These are phyloP conservation scores for Aythya baeri DNA, from an alignment of 2,113 vertebrate species.

Conservation along the genomic window DNA sequence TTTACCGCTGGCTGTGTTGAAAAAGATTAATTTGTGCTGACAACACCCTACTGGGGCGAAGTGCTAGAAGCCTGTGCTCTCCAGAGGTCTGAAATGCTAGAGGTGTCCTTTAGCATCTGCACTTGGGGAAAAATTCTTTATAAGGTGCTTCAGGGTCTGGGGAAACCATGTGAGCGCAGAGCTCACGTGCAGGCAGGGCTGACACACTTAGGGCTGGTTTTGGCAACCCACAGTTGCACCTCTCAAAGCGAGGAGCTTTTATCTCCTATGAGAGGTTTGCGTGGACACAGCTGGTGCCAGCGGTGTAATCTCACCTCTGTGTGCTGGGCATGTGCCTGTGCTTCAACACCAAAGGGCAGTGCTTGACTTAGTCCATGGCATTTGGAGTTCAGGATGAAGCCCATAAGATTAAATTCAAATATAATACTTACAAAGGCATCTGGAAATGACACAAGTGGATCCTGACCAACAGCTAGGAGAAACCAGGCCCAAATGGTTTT, in stretches of 20 bases:
- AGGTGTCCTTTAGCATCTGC: background rate
- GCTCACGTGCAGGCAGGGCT: background rate
- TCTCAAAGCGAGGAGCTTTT: background rate
- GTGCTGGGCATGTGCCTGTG: fast-evolving
- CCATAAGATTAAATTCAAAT: background rate
- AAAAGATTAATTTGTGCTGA: background rate
- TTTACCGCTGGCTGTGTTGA: background rate
- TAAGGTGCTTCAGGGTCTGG: background rate
- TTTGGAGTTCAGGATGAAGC: background rate
- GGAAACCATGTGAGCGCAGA: background rate
- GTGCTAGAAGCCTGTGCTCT: background rate
- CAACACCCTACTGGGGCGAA: background rate
- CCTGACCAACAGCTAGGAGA: background rate
- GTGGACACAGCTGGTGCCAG: background rate
- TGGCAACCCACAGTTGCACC: background rate
- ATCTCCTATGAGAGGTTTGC: background rate
- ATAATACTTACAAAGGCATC: background rate
- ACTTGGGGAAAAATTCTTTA: background rate
- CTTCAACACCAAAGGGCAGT: fast-evolving
- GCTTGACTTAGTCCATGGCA: background rate
- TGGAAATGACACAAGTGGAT: background rate
- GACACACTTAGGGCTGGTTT: background rate
- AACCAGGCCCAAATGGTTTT: background rate
- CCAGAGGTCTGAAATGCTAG: background rate
- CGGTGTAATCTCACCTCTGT: background rate